phyloP scores from a whole-genome alignment of 2,888 invertebrate genomes.

The Cremastobaeus sp. region DNA sequence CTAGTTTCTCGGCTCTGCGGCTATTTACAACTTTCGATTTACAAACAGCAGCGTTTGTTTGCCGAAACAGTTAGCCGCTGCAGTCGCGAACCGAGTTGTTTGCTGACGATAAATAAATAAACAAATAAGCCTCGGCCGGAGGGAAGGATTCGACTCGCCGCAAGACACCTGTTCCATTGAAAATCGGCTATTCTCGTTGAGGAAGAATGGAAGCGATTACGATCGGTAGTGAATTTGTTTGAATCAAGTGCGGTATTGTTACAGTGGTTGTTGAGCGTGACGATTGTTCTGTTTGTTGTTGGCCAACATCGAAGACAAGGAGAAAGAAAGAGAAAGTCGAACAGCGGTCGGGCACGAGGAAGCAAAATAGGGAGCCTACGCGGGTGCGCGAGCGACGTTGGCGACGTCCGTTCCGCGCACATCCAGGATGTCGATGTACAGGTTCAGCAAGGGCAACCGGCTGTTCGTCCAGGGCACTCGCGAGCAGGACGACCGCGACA shows the following conservation, averaged over 20 bases:
- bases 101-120: no score
- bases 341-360: background rate
- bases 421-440: slow-evolving; percentile 86
- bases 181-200: background rate
- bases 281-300: slow-evolving; percentile 31
- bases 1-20: no score
- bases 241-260: slow-evolving; percentile 13
- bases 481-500: slow-evolving; percentile 82
- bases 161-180: slow-evolving; percentile 9
- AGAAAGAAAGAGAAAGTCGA: background rate
- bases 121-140: no score
- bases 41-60: no score
- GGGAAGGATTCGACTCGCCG: no score
- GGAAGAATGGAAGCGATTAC: slow-evolving; percentile 1
- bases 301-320: background rate
- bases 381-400: background rate
- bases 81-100: no score
- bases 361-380: background rate
- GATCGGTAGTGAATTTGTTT: slow-evolving; percentile 11
- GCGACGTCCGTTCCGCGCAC: no score
- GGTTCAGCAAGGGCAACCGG: slow-evolving; percentile 87
- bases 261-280: slow-evolving; percentile 42
- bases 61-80: no score
- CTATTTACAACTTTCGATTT: no score
- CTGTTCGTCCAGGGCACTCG: slow-evolving; percentile 88